Conservation (phyloP, 2,797 vertebrate genomes). For the Podarcis siculus region DNA sequence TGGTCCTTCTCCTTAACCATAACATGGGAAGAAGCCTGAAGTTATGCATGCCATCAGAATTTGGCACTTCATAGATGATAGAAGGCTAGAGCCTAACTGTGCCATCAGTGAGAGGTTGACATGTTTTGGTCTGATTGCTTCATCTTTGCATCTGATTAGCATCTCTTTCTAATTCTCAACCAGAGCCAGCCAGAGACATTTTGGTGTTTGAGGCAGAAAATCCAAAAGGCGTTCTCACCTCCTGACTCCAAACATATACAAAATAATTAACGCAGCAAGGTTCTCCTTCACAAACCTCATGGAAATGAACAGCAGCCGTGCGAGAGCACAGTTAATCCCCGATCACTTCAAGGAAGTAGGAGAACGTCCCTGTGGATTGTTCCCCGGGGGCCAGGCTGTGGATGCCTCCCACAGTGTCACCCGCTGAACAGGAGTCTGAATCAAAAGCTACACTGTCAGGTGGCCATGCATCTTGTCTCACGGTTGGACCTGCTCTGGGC, state of each 20-base stretch:
- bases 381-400: neutral
- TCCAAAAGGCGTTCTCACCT: neutral
- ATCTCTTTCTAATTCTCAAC: neutral
- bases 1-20: neutral
- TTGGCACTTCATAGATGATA: fast-evolving
- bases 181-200: neutral
- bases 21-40: neutral
- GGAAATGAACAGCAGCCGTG: neutral
- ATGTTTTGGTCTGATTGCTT: fast-evolving
- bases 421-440: neutral
- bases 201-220: neutral
- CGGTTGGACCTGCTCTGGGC: neutral
- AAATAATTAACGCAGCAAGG: too few species aligned
- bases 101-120: fast-evolving
- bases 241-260: too few species aligned
- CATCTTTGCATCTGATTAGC: neutral
- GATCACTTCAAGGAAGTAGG: too few species aligned
- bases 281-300: too few species aligned
- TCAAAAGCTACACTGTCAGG: neutral
- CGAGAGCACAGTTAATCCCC: too few species aligned
- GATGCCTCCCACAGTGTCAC: neutral
- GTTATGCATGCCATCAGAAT: neutral
- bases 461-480: neutral
- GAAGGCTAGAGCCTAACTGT: neutral
- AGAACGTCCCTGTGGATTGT: neutral